Evolutionary conservation across 2,797 vertebrate genomes (phyloP).

Genomic region (Vultur gryphus): DNA sequence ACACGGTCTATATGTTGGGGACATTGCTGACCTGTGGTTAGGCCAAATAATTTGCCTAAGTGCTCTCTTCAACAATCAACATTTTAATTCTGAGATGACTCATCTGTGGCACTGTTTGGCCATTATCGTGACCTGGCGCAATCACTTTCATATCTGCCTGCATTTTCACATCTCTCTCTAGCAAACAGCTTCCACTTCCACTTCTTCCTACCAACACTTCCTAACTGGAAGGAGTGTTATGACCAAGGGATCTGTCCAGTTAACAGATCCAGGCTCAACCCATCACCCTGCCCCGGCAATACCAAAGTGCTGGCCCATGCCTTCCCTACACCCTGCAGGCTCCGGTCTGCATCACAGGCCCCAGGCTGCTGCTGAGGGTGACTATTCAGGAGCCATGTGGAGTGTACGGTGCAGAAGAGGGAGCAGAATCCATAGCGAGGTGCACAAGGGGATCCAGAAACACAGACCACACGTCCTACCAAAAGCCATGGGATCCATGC

Average conservation of each 20-base stretch:
- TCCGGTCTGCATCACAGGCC: not conserved
- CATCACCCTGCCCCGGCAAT: not conserved
- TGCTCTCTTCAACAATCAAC: not conserved
- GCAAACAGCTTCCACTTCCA: not conserved
- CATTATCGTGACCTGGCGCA: rapidly evolving
- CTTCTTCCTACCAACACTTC: not conserved
- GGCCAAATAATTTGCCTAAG: not conserved
- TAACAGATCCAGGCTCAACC: not conserved
- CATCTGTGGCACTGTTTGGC: not conserved
- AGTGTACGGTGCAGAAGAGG: not conserved
- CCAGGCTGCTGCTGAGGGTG: not conserved
- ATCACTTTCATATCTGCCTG: not conserved
- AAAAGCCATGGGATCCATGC: not conserved
- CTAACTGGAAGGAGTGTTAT: not conserved
- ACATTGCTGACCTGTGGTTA: not conserved
- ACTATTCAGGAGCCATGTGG: not conserved
- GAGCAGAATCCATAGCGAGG: not conserved
- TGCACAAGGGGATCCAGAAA: not conserved
- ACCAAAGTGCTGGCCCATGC: not conserved
- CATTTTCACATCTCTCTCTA: not conserved
- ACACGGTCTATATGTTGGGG: rapidly evolving
- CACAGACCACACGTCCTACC: rapidly evolving
- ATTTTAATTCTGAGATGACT: not conserved
- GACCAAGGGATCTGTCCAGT: not conserved
- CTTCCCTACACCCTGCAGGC: not conserved